Evolutionary conservation across 2,113 vertebrate species (phyloP).

Genomic region (Vidua chalybeata): DNA sequence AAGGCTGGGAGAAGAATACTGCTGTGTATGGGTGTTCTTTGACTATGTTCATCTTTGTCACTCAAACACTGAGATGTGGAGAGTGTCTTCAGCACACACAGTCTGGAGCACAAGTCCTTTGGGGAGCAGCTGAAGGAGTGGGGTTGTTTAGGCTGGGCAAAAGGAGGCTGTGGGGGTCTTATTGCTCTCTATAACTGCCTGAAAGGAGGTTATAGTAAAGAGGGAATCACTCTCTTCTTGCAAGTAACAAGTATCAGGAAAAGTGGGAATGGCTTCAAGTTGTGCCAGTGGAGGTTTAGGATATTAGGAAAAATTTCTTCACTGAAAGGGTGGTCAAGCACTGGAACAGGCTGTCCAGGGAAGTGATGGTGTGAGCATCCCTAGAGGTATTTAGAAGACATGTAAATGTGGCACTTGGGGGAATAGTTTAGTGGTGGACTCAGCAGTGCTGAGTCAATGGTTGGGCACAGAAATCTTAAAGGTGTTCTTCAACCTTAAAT

Average conservation of each 20-base stretch:
- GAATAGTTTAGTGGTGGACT: neutral
- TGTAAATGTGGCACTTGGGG: neutral
- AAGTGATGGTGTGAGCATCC: neutral
- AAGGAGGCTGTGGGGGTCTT: accelerated
- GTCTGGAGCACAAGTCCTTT: neutral
- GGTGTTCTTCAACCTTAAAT: neutral
- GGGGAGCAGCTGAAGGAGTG: neutral
- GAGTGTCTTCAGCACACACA: neutral
- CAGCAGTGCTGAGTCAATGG: neutral
- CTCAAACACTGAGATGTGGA: neutral
- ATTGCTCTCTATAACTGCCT: neutral
- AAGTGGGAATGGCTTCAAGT: neutral
- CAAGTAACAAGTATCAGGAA: neutral
- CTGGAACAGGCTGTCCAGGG: neutral
- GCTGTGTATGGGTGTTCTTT: neutral
- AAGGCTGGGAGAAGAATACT: neutral
- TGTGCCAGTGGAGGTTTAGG: neutral
- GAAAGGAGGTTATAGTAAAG: neutral
- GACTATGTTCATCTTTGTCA: neutral
- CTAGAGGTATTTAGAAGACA: neutral
- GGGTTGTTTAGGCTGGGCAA: neutral
- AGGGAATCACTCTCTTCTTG: neutral
- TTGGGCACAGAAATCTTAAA: neutral
- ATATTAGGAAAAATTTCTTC: neutral
- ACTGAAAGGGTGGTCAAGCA: neutral